These are phyloP conservation scores for Naso thynnoides DNA, from an alignment of 2,797 vertebrate species.

Conservation along the genomic window DNA sequence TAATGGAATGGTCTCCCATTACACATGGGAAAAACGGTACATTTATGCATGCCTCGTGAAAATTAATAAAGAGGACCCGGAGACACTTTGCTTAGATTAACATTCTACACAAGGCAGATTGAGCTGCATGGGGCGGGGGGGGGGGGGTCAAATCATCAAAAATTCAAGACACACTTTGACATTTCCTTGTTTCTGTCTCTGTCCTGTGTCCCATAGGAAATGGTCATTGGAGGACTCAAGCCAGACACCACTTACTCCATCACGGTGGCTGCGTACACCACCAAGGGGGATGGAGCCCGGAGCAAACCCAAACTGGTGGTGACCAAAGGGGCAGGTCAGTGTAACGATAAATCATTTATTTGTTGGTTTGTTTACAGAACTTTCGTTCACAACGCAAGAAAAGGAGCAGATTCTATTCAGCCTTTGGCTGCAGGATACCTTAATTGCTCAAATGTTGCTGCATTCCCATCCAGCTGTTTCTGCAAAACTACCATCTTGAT, in stretches of 20 bases:
- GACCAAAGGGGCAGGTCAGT: slow-evolving; percentile 96
- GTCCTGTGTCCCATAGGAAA: slow-evolving; percentile 86
- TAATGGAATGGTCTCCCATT: slow-evolving; percentile 67
- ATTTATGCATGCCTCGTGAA: slow-evolving; percentile 73
- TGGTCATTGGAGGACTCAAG: slow-evolving; percentile 94
- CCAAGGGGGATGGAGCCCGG: slow-evolving; percentile 97
- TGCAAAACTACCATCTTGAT: background rate
- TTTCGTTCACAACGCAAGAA: slow-evolving; percentile 3
- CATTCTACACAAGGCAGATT: slow-evolving; percentile 54
- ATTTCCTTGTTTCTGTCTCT: slow-evolving; percentile 54
- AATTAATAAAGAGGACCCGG: slow-evolving; percentile 64
- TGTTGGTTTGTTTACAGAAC: slow-evolving; percentile 12
- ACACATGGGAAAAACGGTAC: slow-evolving; percentile 46
- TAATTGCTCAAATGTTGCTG: background rate
- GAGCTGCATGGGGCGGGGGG: slow-evolving; percentile 59
- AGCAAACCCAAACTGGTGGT: slow-evolving; percentile 95
- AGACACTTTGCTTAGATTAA: slow-evolving; percentile 63
- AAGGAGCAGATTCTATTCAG: background rate
- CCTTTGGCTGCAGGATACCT: background rate
- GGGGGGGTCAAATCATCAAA: slow-evolving; percentile 57
- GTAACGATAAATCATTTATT: slow-evolving; percentile 17
- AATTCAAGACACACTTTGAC: slow-evolving; percentile 61
- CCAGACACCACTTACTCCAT: slow-evolving; percentile 97
- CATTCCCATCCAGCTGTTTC: background rate
- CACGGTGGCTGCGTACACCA: slow-evolving; percentile 98